A percentile compares a stretch with the other conserved stretches of the same genome.
Evolutionary conservation across 2,113 vertebrate genomes (phyloP).

Genomic region (Myiagra hebetior): DNA sequence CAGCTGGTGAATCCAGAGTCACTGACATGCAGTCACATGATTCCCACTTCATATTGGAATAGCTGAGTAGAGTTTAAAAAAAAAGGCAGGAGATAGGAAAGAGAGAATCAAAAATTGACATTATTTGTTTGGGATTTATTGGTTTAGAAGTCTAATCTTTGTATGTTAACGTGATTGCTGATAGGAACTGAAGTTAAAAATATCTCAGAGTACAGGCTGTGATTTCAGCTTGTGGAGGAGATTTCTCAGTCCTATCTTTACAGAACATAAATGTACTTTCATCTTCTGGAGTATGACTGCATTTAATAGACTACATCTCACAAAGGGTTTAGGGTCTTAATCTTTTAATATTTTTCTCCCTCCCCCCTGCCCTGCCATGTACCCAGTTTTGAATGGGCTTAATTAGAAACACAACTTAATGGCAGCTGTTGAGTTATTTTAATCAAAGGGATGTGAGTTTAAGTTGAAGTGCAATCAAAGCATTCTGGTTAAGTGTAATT

Average conservation of each 20-base stretch:
- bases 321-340: neutral
- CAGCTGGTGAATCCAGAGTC: neutral
- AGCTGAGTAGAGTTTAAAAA: neutral
- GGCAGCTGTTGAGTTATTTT: conserved; percentile 64
- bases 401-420: conserved; percentile 49
- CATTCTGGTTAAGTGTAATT: conserved; percentile 60
- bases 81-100: neutral
- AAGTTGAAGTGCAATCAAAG: conserved; percentile 59
- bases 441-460: conserved; percentile 60
- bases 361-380: neutral
- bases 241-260: neutral
- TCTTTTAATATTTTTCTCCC: conserved; percentile 8
- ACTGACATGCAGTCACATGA: neutral
- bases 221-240: neutral
- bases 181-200: neutral
- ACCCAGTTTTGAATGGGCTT: neutral
- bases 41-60: neutral
- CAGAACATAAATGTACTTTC: neutral
- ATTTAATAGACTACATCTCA: neutral
- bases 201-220: neutral
- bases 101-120: neutral
- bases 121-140: neutral
- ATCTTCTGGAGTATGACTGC: neutral
- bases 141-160: neutral
- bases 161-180: neutral